Base-by-base conservation (phyloP, 2,797 vertebrate genomes). In the Mormyrops boulengeri region DNA sequence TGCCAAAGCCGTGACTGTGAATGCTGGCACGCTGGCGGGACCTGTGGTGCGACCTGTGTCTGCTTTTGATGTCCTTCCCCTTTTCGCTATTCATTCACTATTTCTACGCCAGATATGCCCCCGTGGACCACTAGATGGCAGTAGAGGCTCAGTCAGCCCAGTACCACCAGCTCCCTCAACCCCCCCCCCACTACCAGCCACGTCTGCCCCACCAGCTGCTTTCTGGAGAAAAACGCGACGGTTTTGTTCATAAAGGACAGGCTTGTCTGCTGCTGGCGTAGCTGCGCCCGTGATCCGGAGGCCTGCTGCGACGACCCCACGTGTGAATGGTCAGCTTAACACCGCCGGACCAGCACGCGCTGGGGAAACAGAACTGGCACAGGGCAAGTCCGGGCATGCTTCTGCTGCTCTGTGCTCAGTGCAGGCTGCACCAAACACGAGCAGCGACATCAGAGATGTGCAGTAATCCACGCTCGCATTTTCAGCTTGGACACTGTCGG, bases 231-330 rank as follows among this genome's bases (percentile, higher is more conserved):
- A 86, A 12, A 17, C 4, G 62, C 47, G 73, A 69, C 44, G 26
- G 44, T 89, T 69, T 89, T 77, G 84, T 86, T 73, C 14, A n/a
- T 87, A 55, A 53, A 89, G 44, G 47, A 49, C 22, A 86, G 89
- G 26, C 47, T 41, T 87, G 44, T 73, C 17, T 26, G 19, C 9
- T 49, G 62, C 22, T 47, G 87, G 87, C 19, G 12, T 26, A 11
- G 55, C 30, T 17, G 34, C 0, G 14, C 4, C 19, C 4, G 22
- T 22, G 14, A 30, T 30, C 47, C 4, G 12, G 52, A 49, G 44
- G 30, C 57, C 19, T 49, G n/a, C 26, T 26, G 47, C 44, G 77
- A 49, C 62, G 34, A 26, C 14, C 12, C 44, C 8, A 2, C 57
- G 17, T 62, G 26, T 41, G 60, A 44, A 85, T 47, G 44, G 9